Percentiles rank a stretch among this genome's conserved stretches.
phyloP scores from a whole-genome alignment of 2,113 vertebrate species.

The Seriola quinqueradiata region DNA sequence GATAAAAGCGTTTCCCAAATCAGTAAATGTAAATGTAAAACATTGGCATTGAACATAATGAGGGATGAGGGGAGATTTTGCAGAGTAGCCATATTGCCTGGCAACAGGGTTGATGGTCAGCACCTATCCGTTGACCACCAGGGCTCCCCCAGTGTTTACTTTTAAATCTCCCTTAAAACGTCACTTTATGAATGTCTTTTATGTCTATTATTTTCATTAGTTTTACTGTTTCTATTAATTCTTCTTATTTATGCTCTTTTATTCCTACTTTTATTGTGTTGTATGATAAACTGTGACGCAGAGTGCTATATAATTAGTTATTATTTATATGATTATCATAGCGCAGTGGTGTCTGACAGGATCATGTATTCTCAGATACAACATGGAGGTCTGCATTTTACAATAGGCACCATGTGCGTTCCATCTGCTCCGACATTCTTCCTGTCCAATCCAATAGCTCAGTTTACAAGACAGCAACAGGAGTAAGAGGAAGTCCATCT shows the following conservation, averaged over 20 bases:
- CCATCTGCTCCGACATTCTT: constrained; percentile 56
- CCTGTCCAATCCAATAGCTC: neutral
- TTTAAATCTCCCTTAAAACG: neutral
- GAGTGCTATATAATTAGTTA: neutral
- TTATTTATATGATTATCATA: neutral
- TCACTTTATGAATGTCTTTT: neutral
- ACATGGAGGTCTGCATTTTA: constrained; percentile 31
- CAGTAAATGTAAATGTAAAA: too few relatives aligned
- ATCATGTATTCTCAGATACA: constrained; percentile 17
- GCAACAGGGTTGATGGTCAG: neutral
- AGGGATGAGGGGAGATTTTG: too few relatives aligned
- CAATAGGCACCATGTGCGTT: constrained; percentile 44
- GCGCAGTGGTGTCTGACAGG: constrained; percentile 25
- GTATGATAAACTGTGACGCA: too few relatives aligned
- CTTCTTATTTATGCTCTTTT: neutral
- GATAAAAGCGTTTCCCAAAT: too few relatives aligned
- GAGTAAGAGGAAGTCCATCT: neutral
- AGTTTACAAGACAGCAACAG: constrained; percentile 15
- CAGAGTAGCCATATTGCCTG: neutral
- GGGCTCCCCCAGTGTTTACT: neutral
- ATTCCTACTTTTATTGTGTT: too few relatives aligned
- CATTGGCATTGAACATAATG: neutral
- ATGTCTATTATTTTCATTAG: neutral
- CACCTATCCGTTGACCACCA: neutral
- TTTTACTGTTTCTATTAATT: neutral